Percentiles rank a stretch among this genome's conserved stretches.
Conservation (phyloP, 2,113 vertebrate species). For the Epinephelus fuscoguttatus region DNA sequence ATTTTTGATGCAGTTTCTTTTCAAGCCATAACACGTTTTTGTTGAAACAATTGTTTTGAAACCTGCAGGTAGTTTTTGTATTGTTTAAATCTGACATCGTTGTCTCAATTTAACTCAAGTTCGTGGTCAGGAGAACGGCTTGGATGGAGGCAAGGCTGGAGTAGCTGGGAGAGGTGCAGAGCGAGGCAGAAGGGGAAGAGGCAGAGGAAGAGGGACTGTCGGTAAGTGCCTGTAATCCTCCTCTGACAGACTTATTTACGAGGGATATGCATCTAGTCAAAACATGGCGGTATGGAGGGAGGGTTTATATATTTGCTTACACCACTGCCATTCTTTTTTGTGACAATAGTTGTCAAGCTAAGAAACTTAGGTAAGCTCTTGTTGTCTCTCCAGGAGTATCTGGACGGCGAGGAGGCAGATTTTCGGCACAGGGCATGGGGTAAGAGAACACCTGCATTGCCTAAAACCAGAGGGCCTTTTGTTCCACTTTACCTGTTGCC, state of each 20-base stretch:
- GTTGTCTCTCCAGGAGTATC: slow-evolving; percentile 56
- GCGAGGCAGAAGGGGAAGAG: slow-evolving; percentile 92
- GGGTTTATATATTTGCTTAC: background rate
- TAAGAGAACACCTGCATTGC: slow-evolving; percentile 84
- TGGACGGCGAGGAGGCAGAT: slow-evolving; percentile 91
- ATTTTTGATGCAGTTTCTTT: background rate
- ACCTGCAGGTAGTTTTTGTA: background rate
- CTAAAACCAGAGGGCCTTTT: slow-evolving; percentile 64
- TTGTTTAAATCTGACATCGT: background rate
- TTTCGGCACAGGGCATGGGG: slow-evolving; percentile 99
- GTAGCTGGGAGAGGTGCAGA: slow-evolving; percentile 92
- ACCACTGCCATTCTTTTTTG: background rate
- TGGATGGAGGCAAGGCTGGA: slow-evolving; percentile 91
- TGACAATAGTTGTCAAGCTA: slow-evolving; percentile 72
- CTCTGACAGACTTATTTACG: background rate
- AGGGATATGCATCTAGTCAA: slow-evolving; percentile 12
- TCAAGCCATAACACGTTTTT: background rate
- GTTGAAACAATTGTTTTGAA: slow-evolving; percentile 3
- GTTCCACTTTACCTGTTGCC: slow-evolving; percentile 78
- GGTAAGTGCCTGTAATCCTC: slow-evolving; percentile 77
- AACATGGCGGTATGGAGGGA: background rate
- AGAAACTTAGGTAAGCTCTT: slow-evolving; percentile 20
- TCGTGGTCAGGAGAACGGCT: slow-evolving; percentile 96
- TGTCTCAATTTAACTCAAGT: slow-evolving; percentile 79
- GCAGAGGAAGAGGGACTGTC: slow-evolving; percentile 91